A percentile compares a stretch with the other conserved stretches of the same genome.
Conservation (phyloP, 2,797 vertebrate species). For the Chaunax sp. region DNA sequence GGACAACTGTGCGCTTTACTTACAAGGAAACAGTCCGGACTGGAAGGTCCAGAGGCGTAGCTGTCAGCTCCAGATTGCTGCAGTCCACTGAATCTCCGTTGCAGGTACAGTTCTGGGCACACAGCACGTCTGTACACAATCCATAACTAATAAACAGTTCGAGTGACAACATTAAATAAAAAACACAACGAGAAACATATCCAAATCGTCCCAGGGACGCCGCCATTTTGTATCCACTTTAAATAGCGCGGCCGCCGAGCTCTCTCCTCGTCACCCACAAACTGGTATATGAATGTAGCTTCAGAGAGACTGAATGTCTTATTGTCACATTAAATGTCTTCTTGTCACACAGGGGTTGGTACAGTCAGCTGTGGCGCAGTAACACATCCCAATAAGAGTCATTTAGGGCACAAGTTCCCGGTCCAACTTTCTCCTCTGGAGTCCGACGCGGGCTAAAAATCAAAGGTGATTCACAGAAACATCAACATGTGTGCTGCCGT, state of each 20-base stretch:
- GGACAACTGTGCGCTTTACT: conserved; percentile 72
- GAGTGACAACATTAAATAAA: conserved; percentile 79
- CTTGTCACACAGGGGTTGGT: not conserved
- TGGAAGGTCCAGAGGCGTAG: conserved; percentile 87
- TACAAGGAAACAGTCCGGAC: conserved; percentile 87
- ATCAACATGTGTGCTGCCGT: conserved; percentile 13
- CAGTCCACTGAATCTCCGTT: conserved; percentile 87
- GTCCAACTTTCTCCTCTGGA: conserved; percentile 69
- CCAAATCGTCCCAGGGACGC: conserved; percentile 81
- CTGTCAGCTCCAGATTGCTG: conserved; percentile 83
- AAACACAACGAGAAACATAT: conserved; percentile 72
- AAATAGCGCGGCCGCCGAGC: conserved; percentile 77
- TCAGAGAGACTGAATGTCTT: conserved; percentile 9
- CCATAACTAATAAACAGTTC: conserved; percentile 64
- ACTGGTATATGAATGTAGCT: conserved; percentile 59
- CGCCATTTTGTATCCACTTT: conserved; percentile 90
- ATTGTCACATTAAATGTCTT: conserved; percentile 46
- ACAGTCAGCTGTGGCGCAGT: not conserved
- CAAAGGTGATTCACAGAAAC: conserved; percentile 68
- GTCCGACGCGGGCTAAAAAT: conserved; percentile 65
- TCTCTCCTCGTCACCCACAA: conserved; percentile 66
- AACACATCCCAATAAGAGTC: conserved; percentile 48
- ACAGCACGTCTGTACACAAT: conserved; percentile 67
- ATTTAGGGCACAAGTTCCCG: conserved; percentile 60
- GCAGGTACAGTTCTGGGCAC: conserved; percentile 88